These are phyloP conservation scores for Ochropleura leucogaster DNA, from an alignment of 2,888 invertebrate genomes.

Conservation along the genomic window DNA sequence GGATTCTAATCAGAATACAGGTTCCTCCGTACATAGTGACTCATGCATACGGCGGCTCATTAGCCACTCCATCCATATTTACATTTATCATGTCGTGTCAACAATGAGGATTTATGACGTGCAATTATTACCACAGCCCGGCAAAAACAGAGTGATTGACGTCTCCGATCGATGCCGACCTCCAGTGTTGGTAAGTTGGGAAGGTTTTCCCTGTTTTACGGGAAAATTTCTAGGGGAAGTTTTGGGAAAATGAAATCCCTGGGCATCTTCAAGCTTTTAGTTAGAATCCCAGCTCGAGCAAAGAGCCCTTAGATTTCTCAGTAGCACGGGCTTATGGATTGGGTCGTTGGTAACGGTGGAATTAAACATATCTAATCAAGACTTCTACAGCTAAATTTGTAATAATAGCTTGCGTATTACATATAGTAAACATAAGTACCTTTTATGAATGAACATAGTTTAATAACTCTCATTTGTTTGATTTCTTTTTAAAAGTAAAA, in stretches of 20 bases:
- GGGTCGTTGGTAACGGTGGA: too few relatives aligned
- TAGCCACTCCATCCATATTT: constrained; percentile 73
- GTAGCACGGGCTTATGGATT: too few relatives aligned
- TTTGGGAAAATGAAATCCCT: background rate
- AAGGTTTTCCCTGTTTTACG: background rate
- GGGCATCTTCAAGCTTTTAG: too few relatives aligned
- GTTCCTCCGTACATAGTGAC: constrained; percentile 15
- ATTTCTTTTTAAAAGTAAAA: background rate
- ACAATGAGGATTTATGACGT: constrained; percentile 84
- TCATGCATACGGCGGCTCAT: constrained; percentile 62
- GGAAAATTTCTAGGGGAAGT: background rate
- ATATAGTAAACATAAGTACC: background rate
- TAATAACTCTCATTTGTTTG: background rate
- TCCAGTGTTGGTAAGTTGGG: background rate
- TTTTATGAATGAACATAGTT: background rate
- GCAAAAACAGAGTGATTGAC: constrained; percentile 82
- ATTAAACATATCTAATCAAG: too few relatives aligned
- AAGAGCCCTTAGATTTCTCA: too few relatives aligned
- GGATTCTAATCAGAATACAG: constrained; percentile 58
- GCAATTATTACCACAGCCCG: constrained; percentile 76
- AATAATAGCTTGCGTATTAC: too few relatives aligned
- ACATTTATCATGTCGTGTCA: constrained; percentile 82
- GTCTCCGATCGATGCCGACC: constrained; percentile 48
- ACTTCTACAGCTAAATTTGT: too few relatives aligned
- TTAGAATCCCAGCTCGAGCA: too few relatives aligned